A percentile compares a stretch with the other conserved stretches of the same genome.
These are phyloP conservation scores for Eutolmus rufibarbis DNA, from an alignment of 2,888 invertebrate species.

Conservation along the genomic window DNA sequence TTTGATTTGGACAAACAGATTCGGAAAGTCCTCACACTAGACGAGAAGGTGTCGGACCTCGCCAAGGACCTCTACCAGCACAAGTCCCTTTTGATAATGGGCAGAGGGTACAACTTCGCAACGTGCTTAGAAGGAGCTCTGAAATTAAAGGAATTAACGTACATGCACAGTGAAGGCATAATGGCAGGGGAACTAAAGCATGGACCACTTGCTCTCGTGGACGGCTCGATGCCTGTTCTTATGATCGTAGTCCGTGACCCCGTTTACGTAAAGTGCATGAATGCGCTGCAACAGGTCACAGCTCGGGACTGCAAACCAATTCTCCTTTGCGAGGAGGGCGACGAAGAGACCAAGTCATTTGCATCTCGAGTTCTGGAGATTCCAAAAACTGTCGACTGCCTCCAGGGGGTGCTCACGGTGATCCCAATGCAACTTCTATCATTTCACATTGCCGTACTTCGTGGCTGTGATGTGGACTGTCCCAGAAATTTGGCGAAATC, in stretches of 20 bases:
- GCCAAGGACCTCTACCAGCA: slow-evolving; percentile 91
- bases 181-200: slow-evolving; percentile 99
- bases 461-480: slow-evolving; percentile 97
- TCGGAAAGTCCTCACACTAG: slow-evolving; percentile 86
- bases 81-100: slow-evolving; percentile 97
- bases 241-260: slow-evolving; percentile 98
- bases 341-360: slow-evolving; percentile 81
- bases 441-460: slow-evolving; percentile 96
- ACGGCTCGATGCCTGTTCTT: slow-evolving; percentile 96
- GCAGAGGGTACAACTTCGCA: slow-evolving; percentile 97
- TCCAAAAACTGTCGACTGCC: slow-evolving; percentile 95
- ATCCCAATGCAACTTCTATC: slow-evolving; percentile 98
- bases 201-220: slow-evolving; percentile 96
- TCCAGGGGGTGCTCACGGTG: slow-evolving; percentile 93
- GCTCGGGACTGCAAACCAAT: slow-evolving; percentile 93
- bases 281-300: slow-evolving; percentile 96
- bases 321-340: slow-evolving; percentile 93
- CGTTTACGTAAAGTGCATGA: slow-evolving; percentile 97
- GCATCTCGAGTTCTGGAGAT: slow-evolving; percentile 84
- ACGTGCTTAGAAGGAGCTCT: slow-evolving; percentile 97
- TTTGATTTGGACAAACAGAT: slow-evolving; percentile 87
- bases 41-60: slow-evolving; percentile 83
- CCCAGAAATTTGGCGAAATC: slow-evolving; percentile 99
- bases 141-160: slow-evolving; percentile 99
- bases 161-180: slow-evolving; percentile 99